Percentiles rank a stretch among this genome's conserved stretches.
These are phyloP conservation scores for Erpobdella octoculata DNA, from an alignment of 2,888 invertebrate genomes.

Conservation along the genomic window DNA sequence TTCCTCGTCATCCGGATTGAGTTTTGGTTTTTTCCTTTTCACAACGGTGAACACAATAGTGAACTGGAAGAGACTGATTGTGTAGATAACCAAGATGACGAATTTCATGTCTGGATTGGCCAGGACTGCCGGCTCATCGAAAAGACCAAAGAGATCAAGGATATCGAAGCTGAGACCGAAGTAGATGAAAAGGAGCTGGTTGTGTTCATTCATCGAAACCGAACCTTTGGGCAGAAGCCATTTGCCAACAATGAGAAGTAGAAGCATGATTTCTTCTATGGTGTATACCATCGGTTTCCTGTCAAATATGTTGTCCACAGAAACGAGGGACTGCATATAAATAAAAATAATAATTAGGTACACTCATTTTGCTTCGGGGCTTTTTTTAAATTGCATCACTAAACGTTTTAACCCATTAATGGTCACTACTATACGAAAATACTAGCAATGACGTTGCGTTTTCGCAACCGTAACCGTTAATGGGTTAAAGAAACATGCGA, in stretches of 20 bases:
- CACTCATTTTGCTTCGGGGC: too few species aligned
- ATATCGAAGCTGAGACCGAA: conserved; percentile 49
- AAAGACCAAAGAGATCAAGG: conserved; percentile 44
- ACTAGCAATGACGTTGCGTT: too few species aligned
- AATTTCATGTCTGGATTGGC: conserved; percentile 41
- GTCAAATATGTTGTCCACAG: conserved; percentile 37
- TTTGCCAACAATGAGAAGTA: conserved; percentile 44
- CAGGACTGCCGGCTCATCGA: conserved; percentile 42
- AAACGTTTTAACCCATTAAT: too few species aligned
- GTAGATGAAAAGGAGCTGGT: conserved; percentile 52
- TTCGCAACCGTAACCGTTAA: too few species aligned
- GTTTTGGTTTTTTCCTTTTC: conserved; percentile 40
- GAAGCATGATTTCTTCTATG: conserved; percentile 44
- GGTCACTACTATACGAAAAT: too few species aligned
- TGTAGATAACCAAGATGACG: conserved; percentile 53
- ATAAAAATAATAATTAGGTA: too few species aligned
- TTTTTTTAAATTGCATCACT: too few species aligned
- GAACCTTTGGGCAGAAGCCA: conserved; percentile 46
- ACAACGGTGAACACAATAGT: conserved; percentile 48
- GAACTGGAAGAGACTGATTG: conserved; percentile 49
- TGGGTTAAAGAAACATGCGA: too few species aligned
- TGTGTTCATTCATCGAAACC: conserved; percentile 50
- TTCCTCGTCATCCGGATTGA: conserved; percentile 35
- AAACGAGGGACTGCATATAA: conserved; percentile 36
- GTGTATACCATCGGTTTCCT: conserved; percentile 41